Base-by-base conservation (phyloP, 2,113 vertebrate genomes). In the Indri indri region DNA sequence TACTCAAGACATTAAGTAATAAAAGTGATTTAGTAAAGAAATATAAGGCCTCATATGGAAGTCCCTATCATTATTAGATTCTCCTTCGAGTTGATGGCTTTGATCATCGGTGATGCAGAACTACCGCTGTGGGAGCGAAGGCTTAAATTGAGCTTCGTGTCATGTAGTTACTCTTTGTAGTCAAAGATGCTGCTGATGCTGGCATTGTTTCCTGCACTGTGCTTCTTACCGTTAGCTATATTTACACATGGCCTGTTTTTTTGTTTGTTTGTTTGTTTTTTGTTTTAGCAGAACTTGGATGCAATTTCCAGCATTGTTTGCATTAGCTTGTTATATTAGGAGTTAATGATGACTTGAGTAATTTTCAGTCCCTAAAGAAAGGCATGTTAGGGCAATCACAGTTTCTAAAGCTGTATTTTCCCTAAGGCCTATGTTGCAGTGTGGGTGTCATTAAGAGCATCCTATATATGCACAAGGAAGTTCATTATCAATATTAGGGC, bases 321-420 rank as follows among this genome's bases (percentile, higher is more conserved):
- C 88, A 52, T 92, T 88, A 54, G 77, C 76, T 93, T 80, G 68
- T 94, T 91, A 89, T n/a, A n/a, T 0, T 83, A 83, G 37, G 37
- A 91, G 96, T 96, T 96, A 96, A 87, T 80, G 54, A 80, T 80
- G 95, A 91, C 30, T 88, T 68, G 86, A 91, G 37, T 96, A 79
- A 96, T 47, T 45, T 47, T 90, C n/a, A 52, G 76, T 96, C 50
- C 52, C 59, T 57, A 63, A 91, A 94, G 73, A 88, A 68, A 94
- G 42, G 34, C 40, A 63, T 91, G 97, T 92, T 42, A 59, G 92
- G 54, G 37, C 57, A 87, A 66, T 86, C 77, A 52, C 32, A 79
- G 42, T 77, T 92, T 92, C 88, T 61, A 90, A 93, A 84, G 57
- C 30, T 90, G 6, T 63, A 47, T 66, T 96, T 82, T 63, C 93